These are phyloP conservation scores for Leptura quadrifasciata DNA, from an alignment of 2,888 invertebrate species.

Conservation along the genomic window DNA sequence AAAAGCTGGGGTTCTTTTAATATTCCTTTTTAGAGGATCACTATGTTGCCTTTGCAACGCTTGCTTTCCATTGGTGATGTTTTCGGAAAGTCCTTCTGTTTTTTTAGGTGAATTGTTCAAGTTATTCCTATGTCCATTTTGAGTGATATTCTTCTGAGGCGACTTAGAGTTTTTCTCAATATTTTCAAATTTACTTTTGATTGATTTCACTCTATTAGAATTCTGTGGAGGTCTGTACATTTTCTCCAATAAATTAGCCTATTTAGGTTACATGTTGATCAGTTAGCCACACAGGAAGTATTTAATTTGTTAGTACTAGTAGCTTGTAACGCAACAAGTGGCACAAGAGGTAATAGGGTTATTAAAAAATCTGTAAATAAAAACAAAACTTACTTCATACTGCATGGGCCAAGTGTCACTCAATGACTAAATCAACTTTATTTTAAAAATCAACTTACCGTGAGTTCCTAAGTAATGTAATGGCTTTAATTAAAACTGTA, in stretches of 20 bases:
- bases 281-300: conserved; percentile 52
- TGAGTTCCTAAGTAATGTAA: conserved; percentile 34
- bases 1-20: conserved; percentile 78
- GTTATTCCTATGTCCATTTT: conserved; percentile 53
- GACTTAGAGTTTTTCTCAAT: conserved; percentile 60
- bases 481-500: conserved; percentile 48
- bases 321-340: conserved; percentile 59
- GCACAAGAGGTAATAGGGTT: conserved; percentile 52
- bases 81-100: conserved; percentile 35
- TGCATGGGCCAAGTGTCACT: conserved; percentile 28
- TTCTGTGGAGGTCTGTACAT: conserved; percentile 73
- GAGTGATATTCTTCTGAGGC: conserved; percentile 44
- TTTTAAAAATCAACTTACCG: conserved; percentile 49
- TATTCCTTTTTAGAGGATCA: conserved; percentile 73
- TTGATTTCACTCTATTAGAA: conserved; percentile 77
- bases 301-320: conserved; percentile 54
- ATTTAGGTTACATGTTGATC: conserved; percentile 24
- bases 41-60: conserved; percentile 69
- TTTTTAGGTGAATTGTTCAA: conserved; percentile 42
- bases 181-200: conserved; percentile 80
- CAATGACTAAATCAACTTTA: conserved; percentile 47
- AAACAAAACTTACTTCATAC: conserved; percentile 52
- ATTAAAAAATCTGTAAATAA: conserved; percentile 56
- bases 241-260: conserved; percentile 40
- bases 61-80: conserved; percentile 44